These are phyloP conservation scores for Amazona ochrocephala DNA, from an alignment of 2,797 vertebrate species.

Conservation along the genomic window DNA sequence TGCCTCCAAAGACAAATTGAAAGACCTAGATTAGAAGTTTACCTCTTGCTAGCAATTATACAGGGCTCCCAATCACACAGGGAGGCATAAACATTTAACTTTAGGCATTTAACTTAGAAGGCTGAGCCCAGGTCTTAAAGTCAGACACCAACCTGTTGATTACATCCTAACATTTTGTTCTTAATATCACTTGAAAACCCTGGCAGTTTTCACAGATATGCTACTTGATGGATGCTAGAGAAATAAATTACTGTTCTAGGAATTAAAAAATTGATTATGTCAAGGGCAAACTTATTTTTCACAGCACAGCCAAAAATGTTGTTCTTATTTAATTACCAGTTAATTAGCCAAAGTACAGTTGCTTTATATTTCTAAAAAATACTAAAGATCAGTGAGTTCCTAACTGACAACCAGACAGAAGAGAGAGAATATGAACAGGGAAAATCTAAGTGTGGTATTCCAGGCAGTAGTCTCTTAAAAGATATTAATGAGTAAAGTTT, in stretches of 20 bases:
- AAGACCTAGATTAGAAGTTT: neutral
- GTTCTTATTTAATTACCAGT: conserved; percentile 53
- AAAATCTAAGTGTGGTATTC: conserved; percentile 20
- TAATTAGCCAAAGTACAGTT: conserved; percentile 58
- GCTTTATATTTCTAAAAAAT: conserved; percentile 18
- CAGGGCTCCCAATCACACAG: neutral
- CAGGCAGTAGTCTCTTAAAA: conserved; percentile 56
- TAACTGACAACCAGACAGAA: conserved; percentile 5
- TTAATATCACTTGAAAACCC: neutral
- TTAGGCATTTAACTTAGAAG: neutral
- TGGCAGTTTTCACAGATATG: neutral
- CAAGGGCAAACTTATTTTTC: conserved; percentile 26
- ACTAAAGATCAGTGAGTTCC: neutral
- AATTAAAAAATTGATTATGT: conserved; percentile 65
- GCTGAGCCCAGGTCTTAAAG: neutral
- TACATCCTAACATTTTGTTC: neutral
- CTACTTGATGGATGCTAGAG: neutral
- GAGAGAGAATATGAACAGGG: neutral
- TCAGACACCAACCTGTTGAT: neutral
- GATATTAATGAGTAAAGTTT: conserved; percentile 63
- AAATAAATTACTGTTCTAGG: conserved; percentile 30
- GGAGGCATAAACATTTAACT: neutral
- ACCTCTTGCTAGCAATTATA: neutral
- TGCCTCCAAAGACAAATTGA: neutral
- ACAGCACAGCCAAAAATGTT: conserved; percentile 28